These are phyloP conservation scores for Chaetodon auriga DNA, from an alignment of 2,113 vertebrate species.

Conservation along the genomic window DNA sequence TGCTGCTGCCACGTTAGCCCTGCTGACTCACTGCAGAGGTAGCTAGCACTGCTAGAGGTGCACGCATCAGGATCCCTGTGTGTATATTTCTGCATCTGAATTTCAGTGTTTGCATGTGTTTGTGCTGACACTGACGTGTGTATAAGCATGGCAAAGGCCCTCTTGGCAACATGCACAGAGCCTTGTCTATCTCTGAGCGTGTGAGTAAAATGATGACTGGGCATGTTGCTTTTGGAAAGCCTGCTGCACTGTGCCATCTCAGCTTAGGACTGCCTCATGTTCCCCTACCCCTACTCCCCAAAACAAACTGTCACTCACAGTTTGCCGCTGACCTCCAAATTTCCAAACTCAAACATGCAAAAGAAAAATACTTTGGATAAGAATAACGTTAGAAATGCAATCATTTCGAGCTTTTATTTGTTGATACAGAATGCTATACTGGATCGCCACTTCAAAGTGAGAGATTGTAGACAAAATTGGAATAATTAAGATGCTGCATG, in stretches of 20 bases:
- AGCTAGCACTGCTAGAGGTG: slow-evolving; percentile 11
- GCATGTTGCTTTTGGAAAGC: slow-evolving; percentile 58
- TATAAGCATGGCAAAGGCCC: slow-evolving; percentile 39
- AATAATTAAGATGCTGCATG: slow-evolving; percentile 43
- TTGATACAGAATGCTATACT: slow-evolving; percentile 9
- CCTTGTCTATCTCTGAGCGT: slow-evolving; percentile 34
- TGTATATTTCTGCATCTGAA: not conserved
- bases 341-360: slow-evolving; percentile 43
- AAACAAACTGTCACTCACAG: slow-evolving; percentile 59
- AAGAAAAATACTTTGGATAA: slow-evolving; percentile 48
- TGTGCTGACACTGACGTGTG: slow-evolving; percentile 22
- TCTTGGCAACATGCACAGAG: slow-evolving; percentile 32
- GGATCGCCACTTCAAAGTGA: slow-evolving; percentile 42
- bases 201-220: slow-evolving; percentile 60
- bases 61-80: not conserved
- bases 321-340: slow-evolving; percentile 34
- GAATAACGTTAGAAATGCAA: slow-evolving; percentile 45
- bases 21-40: slow-evolving; percentile 46
- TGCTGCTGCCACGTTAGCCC: slow-evolving; percentile 29
- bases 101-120: slow-evolving; percentile 24
- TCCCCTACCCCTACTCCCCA: slow-evolving; percentile 25
- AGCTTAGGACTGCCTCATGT: slow-evolving; percentile 13
- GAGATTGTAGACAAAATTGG: slow-evolving; percentile 35
- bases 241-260: slow-evolving; percentile 25
- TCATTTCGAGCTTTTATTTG: slow-evolving; percentile 43